Conservation (phyloP, 2,113 vertebrate genomes). For the Siphamia tubifer region DNA sequence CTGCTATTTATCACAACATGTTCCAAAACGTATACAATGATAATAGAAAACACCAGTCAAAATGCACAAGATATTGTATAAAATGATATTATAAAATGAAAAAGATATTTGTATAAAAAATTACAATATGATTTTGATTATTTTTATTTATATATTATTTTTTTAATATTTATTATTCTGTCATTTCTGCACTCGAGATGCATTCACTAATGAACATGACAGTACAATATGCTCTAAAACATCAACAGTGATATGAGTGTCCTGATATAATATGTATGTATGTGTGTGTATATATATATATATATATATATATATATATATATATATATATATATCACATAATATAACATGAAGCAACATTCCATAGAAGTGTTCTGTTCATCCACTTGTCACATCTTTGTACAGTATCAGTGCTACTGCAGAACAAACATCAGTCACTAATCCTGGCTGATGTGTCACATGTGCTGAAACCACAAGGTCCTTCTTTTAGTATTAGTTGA, state of each 20-base stretch:
- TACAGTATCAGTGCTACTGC: not conserved
- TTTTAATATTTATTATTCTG: no score
- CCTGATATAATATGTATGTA: no score
- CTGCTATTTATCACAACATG: slow-evolving; percentile 1
- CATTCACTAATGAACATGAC: not conserved
- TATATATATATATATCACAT: no score
- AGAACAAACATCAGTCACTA: not conserved
- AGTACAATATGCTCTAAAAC: not conserved
- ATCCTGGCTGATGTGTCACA: slow-evolving; percentile 21
- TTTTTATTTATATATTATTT: no score
- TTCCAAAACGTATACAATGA: not conserved
- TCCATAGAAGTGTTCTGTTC: no score
- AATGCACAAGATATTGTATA: not conserved
- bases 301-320: no score
- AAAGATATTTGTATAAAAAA: no score
- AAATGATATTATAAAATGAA: no score
- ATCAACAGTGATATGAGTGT: not conserved
- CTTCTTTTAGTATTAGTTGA: not conserved
- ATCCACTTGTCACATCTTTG: not conserved
- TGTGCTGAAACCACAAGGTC: slow-evolving; percentile 3
- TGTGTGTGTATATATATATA: no score
- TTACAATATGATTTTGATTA: no score
- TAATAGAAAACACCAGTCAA: not conserved
- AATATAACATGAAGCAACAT: not conserved
- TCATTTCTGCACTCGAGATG: not conserved